These are phyloP conservation scores for Bradypus variegatus DNA, from an alignment of 2,797 vertebrate species.

Conservation along the genomic window DNA sequence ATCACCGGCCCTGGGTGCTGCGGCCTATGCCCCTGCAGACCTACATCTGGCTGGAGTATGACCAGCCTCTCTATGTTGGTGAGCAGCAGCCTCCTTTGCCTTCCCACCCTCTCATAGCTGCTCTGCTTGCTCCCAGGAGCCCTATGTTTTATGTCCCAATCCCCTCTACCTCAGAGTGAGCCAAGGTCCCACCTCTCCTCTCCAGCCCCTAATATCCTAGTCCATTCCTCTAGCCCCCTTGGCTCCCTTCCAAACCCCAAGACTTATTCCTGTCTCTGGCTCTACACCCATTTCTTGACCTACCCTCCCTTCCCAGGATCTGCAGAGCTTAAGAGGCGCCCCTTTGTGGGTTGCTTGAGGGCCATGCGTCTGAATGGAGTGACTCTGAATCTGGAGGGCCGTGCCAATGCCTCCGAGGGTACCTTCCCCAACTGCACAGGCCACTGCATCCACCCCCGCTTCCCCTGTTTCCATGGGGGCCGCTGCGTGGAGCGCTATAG, in stretches of 20 bases:
- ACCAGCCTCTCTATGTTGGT: slow-evolving; percentile 90
- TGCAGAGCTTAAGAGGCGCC: slow-evolving; percentile 86
- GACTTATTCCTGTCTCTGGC: background rate
- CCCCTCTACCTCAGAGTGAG: background rate
- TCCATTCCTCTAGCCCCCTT: background rate
- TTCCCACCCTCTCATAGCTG: background rate
- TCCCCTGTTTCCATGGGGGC: slow-evolving; percentile 91
- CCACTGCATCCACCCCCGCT: slow-evolving; percentile 83
- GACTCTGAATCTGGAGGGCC: slow-evolving; percentile 90
- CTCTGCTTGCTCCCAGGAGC: background rate
- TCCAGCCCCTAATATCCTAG: background rate
- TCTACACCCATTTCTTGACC: background rate
- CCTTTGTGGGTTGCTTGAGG: slow-evolving; percentile 92
- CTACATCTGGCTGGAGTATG: slow-evolving; percentile 87
- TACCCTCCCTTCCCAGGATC: slow-evolving; percentile 75
- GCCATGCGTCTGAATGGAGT: slow-evolving; percentile 91
- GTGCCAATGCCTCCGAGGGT: slow-evolving; percentile 88
- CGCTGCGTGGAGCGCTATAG: slow-evolving; percentile 94
- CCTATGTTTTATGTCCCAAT: background rate
- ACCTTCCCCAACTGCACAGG: slow-evolving; percentile 93
- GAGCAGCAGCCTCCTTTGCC: slow-evolving; percentile 60
- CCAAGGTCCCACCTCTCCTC: background rate
- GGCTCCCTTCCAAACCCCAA: background rate
- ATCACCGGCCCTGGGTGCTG: slow-evolving; percentile 89
- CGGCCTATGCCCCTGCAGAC: slow-evolving; percentile 87